Percentiles rank a stretch among this genome's conserved stretches.
Conservation (phyloP, 2,888 invertebrate species). For the Chorisops tibialis region DNA sequence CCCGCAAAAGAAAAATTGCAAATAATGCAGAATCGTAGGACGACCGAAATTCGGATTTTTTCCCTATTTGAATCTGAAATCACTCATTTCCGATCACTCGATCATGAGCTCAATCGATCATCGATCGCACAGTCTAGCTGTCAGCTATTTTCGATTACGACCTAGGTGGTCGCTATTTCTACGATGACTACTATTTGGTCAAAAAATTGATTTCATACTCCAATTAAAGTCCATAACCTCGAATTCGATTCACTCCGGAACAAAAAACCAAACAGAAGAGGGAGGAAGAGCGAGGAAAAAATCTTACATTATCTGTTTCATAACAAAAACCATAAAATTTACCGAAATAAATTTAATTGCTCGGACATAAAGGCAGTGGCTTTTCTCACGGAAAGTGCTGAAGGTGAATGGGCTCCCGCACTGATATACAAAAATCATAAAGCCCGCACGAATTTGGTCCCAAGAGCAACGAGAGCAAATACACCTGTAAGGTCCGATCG, state of each 20-base stretch:
- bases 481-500: too few relatives aligned
- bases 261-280: background rate
- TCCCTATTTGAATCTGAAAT: too few relatives aligned
- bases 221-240: slow-evolving; percentile 22
- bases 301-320: slow-evolving; percentile 19
- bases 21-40: slow-evolving; percentile 24
- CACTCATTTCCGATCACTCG: too few relatives aligned
- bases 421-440: slow-evolving; percentile 14
- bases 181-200: slow-evolving; percentile 19
- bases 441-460: background rate
- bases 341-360: slow-evolving; percentile 27
- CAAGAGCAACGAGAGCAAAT: too few relatives aligned
- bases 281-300: background rate
- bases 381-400: slow-evolving; percentile 24
- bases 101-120: background rate
- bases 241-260: background rate
- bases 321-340: slow-evolving; percentile 25
- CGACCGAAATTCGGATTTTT: slow-evolving; percentile 11
- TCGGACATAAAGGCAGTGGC: slow-evolving; percentile 8
- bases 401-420: slow-evolving; percentile 24
- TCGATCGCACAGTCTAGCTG: background rate
- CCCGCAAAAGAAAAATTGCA: slow-evolving; percentile 20
- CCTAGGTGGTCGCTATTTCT: slow-evolving; percentile 24
- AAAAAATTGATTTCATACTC: slow-evolving; percentile 28
- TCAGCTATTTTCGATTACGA: background rate